Percentiles rank a stretch among this genome's conserved stretches.
Evolutionary conservation across 2,888 invertebrate genomes (phyloP).

Genomic region (Choristoneura rosaceana): DNA sequence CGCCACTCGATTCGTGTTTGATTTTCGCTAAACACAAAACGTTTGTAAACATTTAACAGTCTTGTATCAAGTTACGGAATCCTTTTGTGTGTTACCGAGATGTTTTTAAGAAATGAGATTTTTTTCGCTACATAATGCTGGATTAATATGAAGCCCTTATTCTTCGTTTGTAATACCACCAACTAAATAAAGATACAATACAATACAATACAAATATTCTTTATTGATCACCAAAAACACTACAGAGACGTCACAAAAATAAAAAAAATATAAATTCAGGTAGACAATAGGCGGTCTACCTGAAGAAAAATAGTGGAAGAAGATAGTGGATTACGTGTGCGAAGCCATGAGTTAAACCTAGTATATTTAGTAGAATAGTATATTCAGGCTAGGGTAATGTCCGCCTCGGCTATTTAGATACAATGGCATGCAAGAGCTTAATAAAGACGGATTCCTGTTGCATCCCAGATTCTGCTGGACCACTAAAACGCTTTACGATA

Average conservation of each 20-base stretch:
- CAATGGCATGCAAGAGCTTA: slow-evolving; percentile 29
- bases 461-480: slow-evolving; percentile 26
- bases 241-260: too few species aligned
- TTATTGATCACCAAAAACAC: too few species aligned
- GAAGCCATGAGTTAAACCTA: too few species aligned
- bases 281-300: too few species aligned
- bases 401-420: slow-evolving; percentile 25
- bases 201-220: too few species aligned
- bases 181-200: too few species aligned
- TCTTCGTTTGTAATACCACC: too few species aligned
- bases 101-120: slow-evolving; percentile 9
- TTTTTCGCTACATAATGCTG: neutral
- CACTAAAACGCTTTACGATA: slow-evolving; percentile 41
- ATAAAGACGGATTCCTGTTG: slow-evolving; percentile 37
- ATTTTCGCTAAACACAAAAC: slow-evolving; percentile 80
- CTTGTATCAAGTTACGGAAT: slow-evolving; percentile 76
- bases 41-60: slow-evolving; percentile 79
- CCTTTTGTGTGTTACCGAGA: slow-evolving; percentile 59
- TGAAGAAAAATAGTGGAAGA: too few species aligned
- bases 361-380: neutral
- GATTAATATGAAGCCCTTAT: too few species aligned
- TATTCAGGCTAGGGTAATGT: slow-evolving; percentile 12
- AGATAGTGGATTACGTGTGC: too few species aligned
- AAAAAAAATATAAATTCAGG: too few species aligned
- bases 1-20: slow-evolving; percentile 81